Percentiles rank a stretch among this genome's conserved stretches.
These are phyloP conservation scores for Stenurella melanura DNA, from an alignment of 2,888 invertebrate genomes.

Conservation along the genomic window DNA sequence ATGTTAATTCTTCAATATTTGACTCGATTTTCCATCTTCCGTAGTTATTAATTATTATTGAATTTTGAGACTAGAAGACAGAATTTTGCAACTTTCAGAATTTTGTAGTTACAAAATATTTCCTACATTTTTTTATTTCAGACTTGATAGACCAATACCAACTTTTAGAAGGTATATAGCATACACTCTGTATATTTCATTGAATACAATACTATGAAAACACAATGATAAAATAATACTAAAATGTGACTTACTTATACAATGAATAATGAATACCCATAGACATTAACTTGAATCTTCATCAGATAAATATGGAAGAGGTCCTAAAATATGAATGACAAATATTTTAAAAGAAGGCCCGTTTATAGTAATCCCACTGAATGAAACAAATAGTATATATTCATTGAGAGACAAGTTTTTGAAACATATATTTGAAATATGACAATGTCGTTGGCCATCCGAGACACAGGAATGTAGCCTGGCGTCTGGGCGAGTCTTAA, in stretches of 20 bases:
- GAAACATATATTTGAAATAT: constrained; percentile 55
- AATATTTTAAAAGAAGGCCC: constrained; percentile 23
- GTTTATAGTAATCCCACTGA: constrained; percentile 42
- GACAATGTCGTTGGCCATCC: constrained; percentile 55
- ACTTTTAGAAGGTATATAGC: no score
- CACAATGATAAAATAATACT: neutral
- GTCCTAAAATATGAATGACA: constrained; percentile 30
- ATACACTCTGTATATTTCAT: no score
- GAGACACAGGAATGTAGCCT: constrained; percentile 61
- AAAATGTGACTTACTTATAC: neutral
- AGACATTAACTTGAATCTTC: constrained; percentile 17
- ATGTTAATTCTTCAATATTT: no score
- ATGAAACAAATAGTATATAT: constrained; percentile 54
- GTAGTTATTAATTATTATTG: no score
- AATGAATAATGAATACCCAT: neutral
- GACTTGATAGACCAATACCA: no score
- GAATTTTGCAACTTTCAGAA: no score
- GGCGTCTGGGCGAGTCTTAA: constrained; percentile 60
- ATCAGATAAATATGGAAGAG: constrained; percentile 29
- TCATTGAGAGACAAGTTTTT: constrained; percentile 57
- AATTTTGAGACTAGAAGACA: no score
- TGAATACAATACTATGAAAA: no score
- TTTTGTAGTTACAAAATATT: no score
- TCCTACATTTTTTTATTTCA: no score
- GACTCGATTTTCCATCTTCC: no score